Percentiles rank a stretch among this genome's conserved stretches.
phyloP scores from a whole-genome alignment of 2,797 vertebrate genomes.

The Ptychobarbus kaznakovi region DNA sequence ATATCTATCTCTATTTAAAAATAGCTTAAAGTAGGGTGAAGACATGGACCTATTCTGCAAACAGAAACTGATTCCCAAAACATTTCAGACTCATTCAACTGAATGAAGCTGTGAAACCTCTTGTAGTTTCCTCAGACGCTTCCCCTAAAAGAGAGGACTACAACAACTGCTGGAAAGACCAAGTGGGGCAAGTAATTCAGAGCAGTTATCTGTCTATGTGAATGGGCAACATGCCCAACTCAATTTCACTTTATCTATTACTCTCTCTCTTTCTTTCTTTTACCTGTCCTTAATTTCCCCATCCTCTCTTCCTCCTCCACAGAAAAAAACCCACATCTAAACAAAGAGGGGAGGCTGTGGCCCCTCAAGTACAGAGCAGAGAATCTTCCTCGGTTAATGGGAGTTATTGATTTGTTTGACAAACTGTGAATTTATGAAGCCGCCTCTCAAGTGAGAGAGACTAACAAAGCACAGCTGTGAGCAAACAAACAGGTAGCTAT shows the following conservation, averaged over 20 bases:
- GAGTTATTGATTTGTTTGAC: constrained; percentile 79
- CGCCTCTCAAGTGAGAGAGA: constrained; percentile 69
- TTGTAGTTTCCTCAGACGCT: constrained; percentile 32
- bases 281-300: constrained; percentile 52
- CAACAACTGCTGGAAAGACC: constrained; percentile 60
- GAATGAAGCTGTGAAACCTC: constrained; percentile 63
- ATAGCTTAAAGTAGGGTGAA: constrained; percentile 14
- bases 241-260: constrained; percentile 32
- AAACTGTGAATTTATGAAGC: constrained; percentile 78
- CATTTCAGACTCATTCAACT: constrained; percentile 51
- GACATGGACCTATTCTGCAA: neutral
- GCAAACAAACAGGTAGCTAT: constrained; percentile 76
- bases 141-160: constrained; percentile 61
- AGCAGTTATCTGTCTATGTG: constrained; percentile 71
- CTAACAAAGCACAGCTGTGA: constrained; percentile 76
- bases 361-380: constrained; percentile 68
- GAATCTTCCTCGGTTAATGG: constrained; percentile 76
- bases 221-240: constrained; percentile 63
- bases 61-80: constrained; percentile 46
- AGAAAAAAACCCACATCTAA: constrained; percentile 64
- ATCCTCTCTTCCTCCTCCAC: constrained; percentile 55
- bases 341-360: constrained; percentile 47
- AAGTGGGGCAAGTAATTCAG: constrained; percentile 72
- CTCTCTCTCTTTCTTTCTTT: constrained; percentile 40
- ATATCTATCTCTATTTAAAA: constrained; percentile 35